Percentiles rank a stretch among this genome's conserved stretches.
These are phyloP conservation scores for Miniopterus natalensis DNA, from an alignment of 2,113 vertebrate species.

Conservation along the genomic window DNA sequence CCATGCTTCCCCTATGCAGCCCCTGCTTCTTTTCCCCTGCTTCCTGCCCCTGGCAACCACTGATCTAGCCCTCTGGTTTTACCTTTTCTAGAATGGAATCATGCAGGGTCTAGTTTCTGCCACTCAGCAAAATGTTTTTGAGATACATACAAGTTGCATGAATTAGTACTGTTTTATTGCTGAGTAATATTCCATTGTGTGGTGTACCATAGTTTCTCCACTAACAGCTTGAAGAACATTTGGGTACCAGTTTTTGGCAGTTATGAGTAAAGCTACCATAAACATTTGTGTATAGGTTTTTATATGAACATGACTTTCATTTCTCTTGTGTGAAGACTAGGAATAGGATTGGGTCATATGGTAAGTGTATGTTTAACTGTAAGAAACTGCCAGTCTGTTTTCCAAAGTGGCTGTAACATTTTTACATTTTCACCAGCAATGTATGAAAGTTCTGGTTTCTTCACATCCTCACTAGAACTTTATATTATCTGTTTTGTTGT, in stretches of 20 bases:
- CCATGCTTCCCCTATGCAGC: not conserved
- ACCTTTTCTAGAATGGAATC: conserved; percentile 15
- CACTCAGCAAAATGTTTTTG: not conserved
- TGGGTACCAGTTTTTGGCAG: not conserved
- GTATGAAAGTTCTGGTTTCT: not conserved
- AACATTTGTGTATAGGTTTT: not conserved
- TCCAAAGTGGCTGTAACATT: not conserved
- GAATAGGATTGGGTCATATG: not conserved
- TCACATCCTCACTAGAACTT: not conserved
- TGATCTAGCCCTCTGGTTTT: not conserved
- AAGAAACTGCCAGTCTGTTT: not conserved
- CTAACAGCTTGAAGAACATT: not conserved
- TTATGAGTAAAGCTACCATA: not conserved
- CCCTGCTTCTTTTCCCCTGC: not conserved
- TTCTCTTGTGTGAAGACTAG: too few relatives aligned
- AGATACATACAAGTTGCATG: not conserved
- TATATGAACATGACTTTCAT: not conserved
- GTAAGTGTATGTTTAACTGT: not conserved
- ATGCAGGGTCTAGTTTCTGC: not conserved
- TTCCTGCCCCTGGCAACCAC: not conserved
- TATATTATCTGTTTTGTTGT: not conserved
- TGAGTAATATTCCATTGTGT: not conserved
- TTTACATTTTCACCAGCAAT: not conserved
- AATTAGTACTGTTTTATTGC: not conserved
- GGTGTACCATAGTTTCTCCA: not conserved